These are phyloP conservation scores for Istiophorus platypterus DNA, from an alignment of 2,113 vertebrate species.

Conservation along the genomic window DNA sequence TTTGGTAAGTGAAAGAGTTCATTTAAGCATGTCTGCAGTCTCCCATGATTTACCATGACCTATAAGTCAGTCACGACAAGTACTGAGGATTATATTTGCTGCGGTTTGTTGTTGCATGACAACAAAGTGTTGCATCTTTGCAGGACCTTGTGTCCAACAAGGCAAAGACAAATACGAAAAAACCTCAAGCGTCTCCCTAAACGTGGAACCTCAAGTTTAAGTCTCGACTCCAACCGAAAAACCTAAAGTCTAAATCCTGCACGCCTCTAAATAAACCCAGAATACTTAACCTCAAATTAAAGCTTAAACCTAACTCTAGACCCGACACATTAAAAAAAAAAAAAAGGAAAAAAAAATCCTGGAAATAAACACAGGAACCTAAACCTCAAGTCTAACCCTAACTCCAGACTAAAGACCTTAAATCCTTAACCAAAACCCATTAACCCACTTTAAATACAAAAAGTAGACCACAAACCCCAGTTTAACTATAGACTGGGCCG, in stretches of 20 bases:
- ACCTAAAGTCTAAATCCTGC: background rate
- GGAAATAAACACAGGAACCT: background rate
- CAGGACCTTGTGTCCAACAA: too few species aligned
- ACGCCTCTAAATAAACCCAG: slow-evolving; percentile 5
- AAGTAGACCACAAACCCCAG: background rate
- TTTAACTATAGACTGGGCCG: background rate
- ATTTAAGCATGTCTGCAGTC: too few species aligned
- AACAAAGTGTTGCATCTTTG: too few species aligned
- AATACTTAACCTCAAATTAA: slow-evolving; percentile 13
- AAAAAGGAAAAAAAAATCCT: background rate
- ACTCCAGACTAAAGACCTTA: background rate
- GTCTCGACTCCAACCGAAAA: too few species aligned
- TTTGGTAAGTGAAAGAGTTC: background rate
- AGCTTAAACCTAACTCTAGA: background rate
- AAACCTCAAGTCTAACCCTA: slow-evolving; percentile 10
- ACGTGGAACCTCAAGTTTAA: background rate
- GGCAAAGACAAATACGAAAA: too few species aligned
- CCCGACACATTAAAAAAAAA: background rate
- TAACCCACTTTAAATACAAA: background rate
- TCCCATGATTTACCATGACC: too few species aligned
- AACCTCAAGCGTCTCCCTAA: background rate
- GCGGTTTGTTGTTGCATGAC: too few species aligned
- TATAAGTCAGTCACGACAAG: too few species aligned
- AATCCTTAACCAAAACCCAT: background rate
- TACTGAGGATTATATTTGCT: too few species aligned